Percentiles rank a stretch among this genome's conserved stretches.
These are phyloP conservation scores for Drosophila greeni DNA, from an alignment of 2,888 invertebrate species.

Conservation along the genomic window DNA sequence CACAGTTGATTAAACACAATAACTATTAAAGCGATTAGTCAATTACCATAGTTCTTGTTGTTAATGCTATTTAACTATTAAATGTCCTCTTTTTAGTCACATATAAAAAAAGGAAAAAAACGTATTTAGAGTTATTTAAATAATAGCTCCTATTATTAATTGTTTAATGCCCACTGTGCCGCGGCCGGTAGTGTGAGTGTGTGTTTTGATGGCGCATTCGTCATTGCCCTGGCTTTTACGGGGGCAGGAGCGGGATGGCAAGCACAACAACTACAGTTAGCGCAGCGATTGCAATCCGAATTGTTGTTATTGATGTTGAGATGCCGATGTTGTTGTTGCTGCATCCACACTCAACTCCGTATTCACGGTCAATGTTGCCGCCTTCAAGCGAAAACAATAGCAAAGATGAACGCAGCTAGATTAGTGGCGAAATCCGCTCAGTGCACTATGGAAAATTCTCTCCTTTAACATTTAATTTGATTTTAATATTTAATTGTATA, in stretches of 20 bases:
- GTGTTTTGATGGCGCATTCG: conserved; percentile 53
- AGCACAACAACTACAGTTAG: conserved; percentile 38
- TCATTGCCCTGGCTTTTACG: conserved; percentile 45
- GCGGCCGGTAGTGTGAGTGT: conserved; percentile 15
- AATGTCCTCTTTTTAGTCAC: too few relatives aligned
- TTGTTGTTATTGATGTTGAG: conserved; percentile 1
- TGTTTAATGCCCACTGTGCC: conserved; percentile 15
- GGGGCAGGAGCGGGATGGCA: conserved; percentile 3
- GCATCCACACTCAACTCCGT: conserved; percentile 14
- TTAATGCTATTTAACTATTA: not conserved
- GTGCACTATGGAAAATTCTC: not conserved
- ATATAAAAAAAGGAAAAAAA: too few relatives aligned
- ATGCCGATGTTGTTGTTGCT: conserved; percentile 10
- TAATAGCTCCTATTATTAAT: not conserved
- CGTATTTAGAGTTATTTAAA: too few relatives aligned
- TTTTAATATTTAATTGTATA: not conserved
- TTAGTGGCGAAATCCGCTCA: not conserved
- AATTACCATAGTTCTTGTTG: not conserved
- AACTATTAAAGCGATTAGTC: not conserved
- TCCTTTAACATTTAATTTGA: too few relatives aligned
- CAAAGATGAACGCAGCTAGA: conserved; percentile 1
- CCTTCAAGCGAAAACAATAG: not conserved
- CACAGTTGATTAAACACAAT: conserved; percentile 6
- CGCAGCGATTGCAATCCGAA: conserved; percentile 9
- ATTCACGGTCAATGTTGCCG: conserved; percentile 27